Percentiles rank a stretch among this genome's conserved stretches.
These are phyloP conservation scores for Elysia chlorotica DNA, from an alignment of 1,140 invertebrate genomes.

Conservation along the genomic window DNA sequence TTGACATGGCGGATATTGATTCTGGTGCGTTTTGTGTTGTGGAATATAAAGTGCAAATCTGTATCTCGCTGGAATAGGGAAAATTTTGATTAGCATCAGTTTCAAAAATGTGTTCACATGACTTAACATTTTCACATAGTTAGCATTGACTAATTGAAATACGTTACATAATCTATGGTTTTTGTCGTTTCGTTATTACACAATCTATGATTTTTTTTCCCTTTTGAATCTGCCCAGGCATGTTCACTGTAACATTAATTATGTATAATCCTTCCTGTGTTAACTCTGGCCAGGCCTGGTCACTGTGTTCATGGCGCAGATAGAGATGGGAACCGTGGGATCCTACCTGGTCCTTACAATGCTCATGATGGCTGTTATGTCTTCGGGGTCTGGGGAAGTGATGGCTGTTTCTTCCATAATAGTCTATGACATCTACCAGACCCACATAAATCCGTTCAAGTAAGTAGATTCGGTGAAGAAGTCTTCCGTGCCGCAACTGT, in stretches of 20 bases:
- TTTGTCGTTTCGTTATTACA: too few species aligned
- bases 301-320: slow-evolving; percentile 44
- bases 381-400: slow-evolving; percentile 58
- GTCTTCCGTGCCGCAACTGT: slow-evolving; percentile 34
- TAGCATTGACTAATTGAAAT: too few species aligned
- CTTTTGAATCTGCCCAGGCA: not conserved
- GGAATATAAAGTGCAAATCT: too few species aligned
- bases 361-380: slow-evolving; percentile 54
- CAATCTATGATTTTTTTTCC: too few species aligned
- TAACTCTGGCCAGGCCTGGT: slow-evolving; percentile 34
- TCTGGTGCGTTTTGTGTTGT: too few species aligned
- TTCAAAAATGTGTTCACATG: too few species aligned
- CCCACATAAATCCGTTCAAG: slow-evolving; percentile 44
- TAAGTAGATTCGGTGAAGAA: slow-evolving; percentile 27
- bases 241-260: not conserved
- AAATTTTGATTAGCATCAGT: too few species aligned
- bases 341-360: slow-evolving; percentile 43
- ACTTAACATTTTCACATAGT: too few species aligned
- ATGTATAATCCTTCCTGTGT: not conserved
- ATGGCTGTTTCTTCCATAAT: slow-evolving; percentile 62
- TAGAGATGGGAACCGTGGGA: slow-evolving; percentile 35
- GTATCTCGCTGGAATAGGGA: too few species aligned
- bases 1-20: too few species aligned
- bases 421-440: slow-evolving; percentile 61
- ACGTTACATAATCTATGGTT: too few species aligned